A percentile compares a stretch with the other conserved stretches of the same genome.
These are phyloP conservation scores for Nomada fucata DNA, from an alignment of 2,888 invertebrate genomes.

Conservation along the genomic window DNA sequence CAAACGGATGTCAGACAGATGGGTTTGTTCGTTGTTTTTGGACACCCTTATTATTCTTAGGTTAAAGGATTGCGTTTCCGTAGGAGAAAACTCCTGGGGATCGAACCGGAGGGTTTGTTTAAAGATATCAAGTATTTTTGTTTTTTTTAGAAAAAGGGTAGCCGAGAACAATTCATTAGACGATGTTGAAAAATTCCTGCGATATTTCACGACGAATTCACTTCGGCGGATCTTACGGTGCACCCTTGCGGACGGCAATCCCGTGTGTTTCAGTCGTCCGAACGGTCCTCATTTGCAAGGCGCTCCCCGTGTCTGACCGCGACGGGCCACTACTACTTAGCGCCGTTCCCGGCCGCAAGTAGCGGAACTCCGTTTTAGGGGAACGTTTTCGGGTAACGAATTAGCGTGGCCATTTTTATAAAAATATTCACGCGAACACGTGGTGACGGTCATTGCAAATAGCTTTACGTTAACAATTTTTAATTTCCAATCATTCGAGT, in stretches of 20 bases:
- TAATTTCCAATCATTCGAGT: not conserved
- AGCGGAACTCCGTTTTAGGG: not conserved
- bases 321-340: conserved; percentile 39
- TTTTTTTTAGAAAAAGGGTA: not conserved
- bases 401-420: not conserved
- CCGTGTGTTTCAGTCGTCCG: conserved; percentile 23
- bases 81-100: not conserved
- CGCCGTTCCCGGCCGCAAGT: not conserved
- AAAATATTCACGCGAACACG: not conserved
- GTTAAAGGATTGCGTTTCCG: not conserved
- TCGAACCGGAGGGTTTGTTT: too few relatives aligned
- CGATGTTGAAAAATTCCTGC: not conserved
- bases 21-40: not conserved
- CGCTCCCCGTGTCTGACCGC: conserved; percentile 50
- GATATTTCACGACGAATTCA: conserved; percentile 4
- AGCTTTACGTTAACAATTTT: not conserved
- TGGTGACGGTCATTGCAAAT: not conserved
- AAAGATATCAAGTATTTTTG: too few relatives aligned
- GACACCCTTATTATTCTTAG: not conserved
- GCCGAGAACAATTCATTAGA: not conserved
- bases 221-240: not conserved
- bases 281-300: conserved; percentile 46
- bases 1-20: not conserved
- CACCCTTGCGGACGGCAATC: conserved; percentile 28
- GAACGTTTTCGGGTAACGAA: not conserved